A percentile compares a stretch with the other conserved stretches of the same genome.
Evolutionary conservation across 2,888 invertebrate species (phyloP).

Genomic region (Cephus nigrinus): DNA sequence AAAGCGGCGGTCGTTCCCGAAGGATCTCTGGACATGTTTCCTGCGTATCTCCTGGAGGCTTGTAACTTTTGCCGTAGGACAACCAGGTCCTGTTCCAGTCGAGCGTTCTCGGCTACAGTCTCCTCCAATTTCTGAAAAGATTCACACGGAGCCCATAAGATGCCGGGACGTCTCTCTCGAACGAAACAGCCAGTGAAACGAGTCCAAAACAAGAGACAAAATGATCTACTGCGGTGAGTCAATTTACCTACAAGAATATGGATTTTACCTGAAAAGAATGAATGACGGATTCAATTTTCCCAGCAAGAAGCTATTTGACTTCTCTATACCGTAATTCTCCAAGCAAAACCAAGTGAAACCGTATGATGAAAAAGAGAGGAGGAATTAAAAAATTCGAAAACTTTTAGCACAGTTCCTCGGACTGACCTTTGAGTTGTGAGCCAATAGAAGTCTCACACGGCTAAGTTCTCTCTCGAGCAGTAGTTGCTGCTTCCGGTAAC

Average conservation of each 20-base stretch:
- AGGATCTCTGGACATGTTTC: constrained; percentile 51
- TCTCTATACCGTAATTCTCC: no score
- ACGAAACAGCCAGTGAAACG: background rate
- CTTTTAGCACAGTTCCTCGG: constrained; percentile 44
- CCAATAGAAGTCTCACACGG: constrained; percentile 85
- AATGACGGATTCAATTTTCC: constrained; percentile 36
- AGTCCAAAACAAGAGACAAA: background rate
- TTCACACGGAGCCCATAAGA: background rate
- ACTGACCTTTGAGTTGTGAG: constrained; percentile 89
- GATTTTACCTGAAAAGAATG: constrained; percentile 53
- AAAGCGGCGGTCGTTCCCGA: constrained; percentile 74
- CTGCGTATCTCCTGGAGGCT: constrained; percentile 71
- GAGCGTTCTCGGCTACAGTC: constrained; percentile 90
- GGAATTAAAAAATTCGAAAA: background rate
- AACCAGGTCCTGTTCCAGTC: constrained; percentile 87
- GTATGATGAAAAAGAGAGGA: background rate
- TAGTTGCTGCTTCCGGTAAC: constrained; percentile 77
- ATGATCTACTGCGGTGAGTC: background rate
- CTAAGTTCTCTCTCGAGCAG: constrained; percentile 83
- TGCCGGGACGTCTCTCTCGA: background rate
- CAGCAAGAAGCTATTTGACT: background rate
- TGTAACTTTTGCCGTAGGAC: constrained; percentile 86
- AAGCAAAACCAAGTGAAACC: no score
- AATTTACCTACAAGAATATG: constrained; percentile 52
- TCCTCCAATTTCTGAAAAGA: constrained; percentile 83